Evolutionary conservation across 1,140 invertebrate genomes (phyloP).

Genomic region (Contarinia nasturtii): DNA sequence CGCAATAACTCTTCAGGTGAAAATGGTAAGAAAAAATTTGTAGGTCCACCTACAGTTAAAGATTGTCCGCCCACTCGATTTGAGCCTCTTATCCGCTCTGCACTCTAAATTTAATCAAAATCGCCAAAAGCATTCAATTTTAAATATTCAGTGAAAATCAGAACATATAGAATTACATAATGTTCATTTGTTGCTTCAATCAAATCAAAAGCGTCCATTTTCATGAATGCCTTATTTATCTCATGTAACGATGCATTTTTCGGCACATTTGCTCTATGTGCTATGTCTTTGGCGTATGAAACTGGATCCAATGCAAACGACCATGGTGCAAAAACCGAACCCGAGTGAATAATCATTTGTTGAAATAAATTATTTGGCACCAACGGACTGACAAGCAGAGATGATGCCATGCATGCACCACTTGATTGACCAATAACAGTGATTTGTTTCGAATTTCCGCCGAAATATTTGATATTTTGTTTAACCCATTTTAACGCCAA

Average conservation of each 20-base stretch:
- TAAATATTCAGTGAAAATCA: too few relatives aligned
- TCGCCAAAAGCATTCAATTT: too few relatives aligned
- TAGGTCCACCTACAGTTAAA: slow-evolving; percentile 10
- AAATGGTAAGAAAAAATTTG: neutral
- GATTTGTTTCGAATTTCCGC: slow-evolving; percentile 40
- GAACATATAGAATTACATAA: neutral
- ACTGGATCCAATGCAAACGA: slow-evolving; percentile 10
- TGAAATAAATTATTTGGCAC: slow-evolving; percentile 9
- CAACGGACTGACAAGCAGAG: neutral
- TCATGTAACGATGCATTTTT: slow-evolving; percentile 6
- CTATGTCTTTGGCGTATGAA: slow-evolving; percentile 11
- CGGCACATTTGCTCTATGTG: slow-evolving; percentile 8
- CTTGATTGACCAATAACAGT: slow-evolving; percentile 35
- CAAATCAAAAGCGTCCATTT: slow-evolving; percentile 9
- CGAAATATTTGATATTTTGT: slow-evolving; percentile 41
- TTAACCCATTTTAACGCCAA: slow-evolving; percentile 40
- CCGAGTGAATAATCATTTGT: slow-evolving; percentile 19
- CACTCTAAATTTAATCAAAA: too few relatives aligned
- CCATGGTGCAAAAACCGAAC: slow-evolving; percentile 17
- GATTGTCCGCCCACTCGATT: neutral
- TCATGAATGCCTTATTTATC: slow-evolving; percentile 9
- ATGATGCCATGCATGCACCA: neutral
- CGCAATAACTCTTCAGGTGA: slow-evolving; percentile 5
- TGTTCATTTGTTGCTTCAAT: slow-evolving; percentile 3
- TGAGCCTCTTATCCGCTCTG: neutral